A percentile compares a stretch with the other conserved stretches of the same genome.
phyloP scores from a whole-genome alignment of 2,888 invertebrate species.

The Drosophila planitibia region DNA sequence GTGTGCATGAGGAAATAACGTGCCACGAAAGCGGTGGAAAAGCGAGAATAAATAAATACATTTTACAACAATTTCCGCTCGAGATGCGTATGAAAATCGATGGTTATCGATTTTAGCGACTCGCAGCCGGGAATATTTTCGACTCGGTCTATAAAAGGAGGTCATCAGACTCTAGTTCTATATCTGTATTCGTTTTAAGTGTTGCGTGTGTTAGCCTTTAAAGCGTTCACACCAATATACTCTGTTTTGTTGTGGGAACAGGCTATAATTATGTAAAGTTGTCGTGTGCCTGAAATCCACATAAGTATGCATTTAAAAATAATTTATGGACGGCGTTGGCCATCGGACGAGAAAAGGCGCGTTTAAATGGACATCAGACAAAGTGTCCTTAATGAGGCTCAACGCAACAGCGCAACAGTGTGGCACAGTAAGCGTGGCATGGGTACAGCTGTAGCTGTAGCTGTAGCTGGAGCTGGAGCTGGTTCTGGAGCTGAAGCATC shows the following conservation, averaged over 20 bases:
- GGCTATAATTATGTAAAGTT: slow-evolving; percentile 61
- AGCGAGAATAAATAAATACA: slow-evolving; percentile 47
- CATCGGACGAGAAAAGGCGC: slow-evolving; percentile 28
- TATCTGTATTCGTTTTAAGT: neutral
- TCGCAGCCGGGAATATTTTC: neutral
- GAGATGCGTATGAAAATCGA: slow-evolving; percentile 52
- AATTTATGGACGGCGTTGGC: slow-evolving; percentile 51
- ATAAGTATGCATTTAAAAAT: slow-evolving; percentile 70
- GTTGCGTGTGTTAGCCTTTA: neutral
- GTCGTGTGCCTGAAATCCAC: slow-evolving; percentile 64
- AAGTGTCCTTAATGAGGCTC: slow-evolving; percentile 69
- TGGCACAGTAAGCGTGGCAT: slow-evolving; percentile 11
- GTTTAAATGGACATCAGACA: slow-evolving; percentile 64
- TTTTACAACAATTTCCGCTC: slow-evolving; percentile 49
- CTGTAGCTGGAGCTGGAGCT: slow-evolving; percentile 2
- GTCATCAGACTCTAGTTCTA: neutral
- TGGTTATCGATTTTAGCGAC: slow-evolving; percentile 18
- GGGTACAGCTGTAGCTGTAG: neutral
- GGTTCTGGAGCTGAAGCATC: neutral
- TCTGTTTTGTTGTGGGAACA: neutral
- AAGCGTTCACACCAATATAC: neutral
- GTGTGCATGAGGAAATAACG: neutral
- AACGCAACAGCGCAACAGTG: slow-evolving; percentile 55
- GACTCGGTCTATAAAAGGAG: neutral
- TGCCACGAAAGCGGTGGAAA: slow-evolving; percentile 13